These are phyloP conservation scores for Tragelaphus strepsiceros DNA, from an alignment of 2,113 vertebrate genomes.

Conservation along the genomic window DNA sequence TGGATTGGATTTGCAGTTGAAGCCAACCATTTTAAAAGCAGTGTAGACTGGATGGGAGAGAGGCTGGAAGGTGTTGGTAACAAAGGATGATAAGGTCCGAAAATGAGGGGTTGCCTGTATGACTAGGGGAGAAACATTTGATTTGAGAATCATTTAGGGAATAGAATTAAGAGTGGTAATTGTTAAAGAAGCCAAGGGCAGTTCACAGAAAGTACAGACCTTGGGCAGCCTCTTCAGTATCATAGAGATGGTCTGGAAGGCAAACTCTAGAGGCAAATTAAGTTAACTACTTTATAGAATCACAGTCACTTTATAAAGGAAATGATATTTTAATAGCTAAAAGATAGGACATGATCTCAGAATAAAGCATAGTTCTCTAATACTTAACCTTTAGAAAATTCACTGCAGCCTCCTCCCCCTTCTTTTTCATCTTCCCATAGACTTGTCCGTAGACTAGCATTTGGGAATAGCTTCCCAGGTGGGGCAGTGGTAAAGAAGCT, in stretches of 20 bases:
- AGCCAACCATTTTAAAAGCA: background rate
- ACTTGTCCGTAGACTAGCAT: background rate
- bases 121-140: background rate
- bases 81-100: background rate
- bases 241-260: background rate
- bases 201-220: background rate
- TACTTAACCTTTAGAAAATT: background rate
- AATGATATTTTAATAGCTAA: background rate
- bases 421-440: background rate
- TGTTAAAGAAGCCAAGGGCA: background rate
- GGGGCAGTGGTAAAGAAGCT: background rate
- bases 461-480: background rate
- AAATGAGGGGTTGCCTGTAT: background rate
- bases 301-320: background rate
- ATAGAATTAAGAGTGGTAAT: background rate
- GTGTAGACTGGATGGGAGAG: background rate
- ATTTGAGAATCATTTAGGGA: background rate
- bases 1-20: background rate
- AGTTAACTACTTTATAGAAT: background rate
- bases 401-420: background rate
- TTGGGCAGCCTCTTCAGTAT: background rate
- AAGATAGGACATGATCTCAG: background rate
- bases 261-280: background rate
- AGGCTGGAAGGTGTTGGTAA: background rate
- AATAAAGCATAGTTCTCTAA: background rate